Evolutionary conservation across 2,797 vertebrate species (phyloP).

Genomic region (Macropodus opercularis): DNA sequence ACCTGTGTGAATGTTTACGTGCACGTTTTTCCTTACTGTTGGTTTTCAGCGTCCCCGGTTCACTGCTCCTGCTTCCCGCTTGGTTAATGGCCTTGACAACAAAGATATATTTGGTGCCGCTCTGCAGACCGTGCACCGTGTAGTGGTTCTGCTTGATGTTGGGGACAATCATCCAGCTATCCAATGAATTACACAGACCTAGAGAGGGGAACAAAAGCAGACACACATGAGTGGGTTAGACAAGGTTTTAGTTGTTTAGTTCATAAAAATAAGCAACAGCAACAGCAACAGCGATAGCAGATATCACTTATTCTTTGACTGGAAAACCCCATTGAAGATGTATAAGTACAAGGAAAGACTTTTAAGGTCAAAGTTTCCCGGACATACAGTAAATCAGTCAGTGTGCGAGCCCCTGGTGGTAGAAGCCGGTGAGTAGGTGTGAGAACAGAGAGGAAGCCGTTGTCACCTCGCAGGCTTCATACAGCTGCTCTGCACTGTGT

Average conservation of each 20-base stretch:
- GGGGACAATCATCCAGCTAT: constrained; percentile 99
- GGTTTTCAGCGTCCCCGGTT: constrained; percentile 95
- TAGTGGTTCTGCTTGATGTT: constrained; percentile 99
- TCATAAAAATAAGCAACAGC: background rate
- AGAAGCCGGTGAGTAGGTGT: constrained; percentile 43
- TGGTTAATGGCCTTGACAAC: constrained; percentile 99
- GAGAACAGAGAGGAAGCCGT: constrained; percentile 54
- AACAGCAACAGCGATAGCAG: too few relatives aligned
- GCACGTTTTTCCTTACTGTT: constrained; percentile 97
- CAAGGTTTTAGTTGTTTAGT: background rate
- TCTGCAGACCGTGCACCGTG: constrained; percentile 96
- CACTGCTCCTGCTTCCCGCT: constrained; percentile 95
- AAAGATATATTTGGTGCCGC: constrained; percentile 98
- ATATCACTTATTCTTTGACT: background rate
- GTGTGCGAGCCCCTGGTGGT: constrained; percentile 17
- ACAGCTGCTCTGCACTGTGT: constrained; percentile 18
- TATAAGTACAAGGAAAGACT: background rate
- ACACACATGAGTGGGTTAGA: background rate
- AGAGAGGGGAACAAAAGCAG: background rate
- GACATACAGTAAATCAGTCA: background rate
- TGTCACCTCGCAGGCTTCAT: constrained; percentile 57
- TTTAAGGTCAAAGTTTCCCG: constrained; percentile 4
- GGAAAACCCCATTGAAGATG: background rate
- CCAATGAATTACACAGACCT: constrained; percentile 82
- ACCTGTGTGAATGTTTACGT: background rate